Percentiles rank a stretch among this genome's conserved stretches.
Conservation (phyloP, 2,113 vertebrate genomes). For the Athene noctua region DNA sequence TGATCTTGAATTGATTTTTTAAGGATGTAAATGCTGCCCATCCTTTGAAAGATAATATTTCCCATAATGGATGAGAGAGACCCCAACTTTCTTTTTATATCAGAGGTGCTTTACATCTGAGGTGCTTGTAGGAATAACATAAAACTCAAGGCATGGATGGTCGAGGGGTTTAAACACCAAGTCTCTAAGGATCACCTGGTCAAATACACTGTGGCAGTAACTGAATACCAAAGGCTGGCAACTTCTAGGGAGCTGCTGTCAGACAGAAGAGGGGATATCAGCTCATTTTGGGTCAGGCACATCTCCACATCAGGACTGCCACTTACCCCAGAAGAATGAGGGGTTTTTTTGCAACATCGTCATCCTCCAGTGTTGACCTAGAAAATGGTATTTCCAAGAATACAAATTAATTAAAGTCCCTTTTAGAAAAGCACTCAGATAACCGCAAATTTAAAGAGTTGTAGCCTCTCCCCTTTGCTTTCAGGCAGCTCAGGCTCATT, state of each 20-base stretch:
- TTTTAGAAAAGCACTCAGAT: background rate
- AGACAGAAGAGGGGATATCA: accelerated
- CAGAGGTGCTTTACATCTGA: background rate
- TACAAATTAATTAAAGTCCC: background rate
- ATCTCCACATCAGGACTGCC: background rate
- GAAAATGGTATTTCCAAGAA: background rate
- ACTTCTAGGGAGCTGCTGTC: background rate
- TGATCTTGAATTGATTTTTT: background rate
- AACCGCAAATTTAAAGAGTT: background rate
- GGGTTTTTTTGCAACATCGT: background rate
- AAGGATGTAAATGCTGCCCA: background rate
- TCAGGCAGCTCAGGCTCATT: background rate
- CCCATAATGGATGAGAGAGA: background rate
- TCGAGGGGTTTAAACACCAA: background rate
- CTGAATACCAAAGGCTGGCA: background rate
- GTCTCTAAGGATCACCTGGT: background rate
- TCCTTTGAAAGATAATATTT: constrained; percentile 13
- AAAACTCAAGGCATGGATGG: background rate
- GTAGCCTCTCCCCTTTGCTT: background rate
- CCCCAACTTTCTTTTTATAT: background rate
- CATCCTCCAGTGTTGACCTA: background rate
- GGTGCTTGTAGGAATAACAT: background rate
- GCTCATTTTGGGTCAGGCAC: background rate
- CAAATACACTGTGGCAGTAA: background rate
- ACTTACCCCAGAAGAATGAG: background rate